Conservation (phyloP, 2,888 invertebrate genomes). For the Alsophila aescularia region DNA sequence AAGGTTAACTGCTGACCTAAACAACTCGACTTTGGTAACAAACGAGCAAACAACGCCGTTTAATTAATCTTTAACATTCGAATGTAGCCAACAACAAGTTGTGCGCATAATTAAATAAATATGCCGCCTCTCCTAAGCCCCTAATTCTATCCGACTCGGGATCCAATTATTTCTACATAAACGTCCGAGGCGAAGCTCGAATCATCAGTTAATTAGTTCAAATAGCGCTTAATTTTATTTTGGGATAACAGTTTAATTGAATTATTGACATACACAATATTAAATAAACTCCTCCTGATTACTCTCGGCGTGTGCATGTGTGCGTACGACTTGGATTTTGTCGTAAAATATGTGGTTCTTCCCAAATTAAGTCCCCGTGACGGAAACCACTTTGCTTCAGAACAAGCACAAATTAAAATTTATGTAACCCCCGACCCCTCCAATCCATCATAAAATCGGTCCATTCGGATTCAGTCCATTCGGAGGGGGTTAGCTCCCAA, state of each 20-base stretch:
- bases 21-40: conserved; percentile 1
- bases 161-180: conserved; percentile 33
- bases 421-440: no score
- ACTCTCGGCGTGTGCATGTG: not conserved
- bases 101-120: conserved; percentile 21
- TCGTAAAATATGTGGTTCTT: no score
- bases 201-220: conserved; percentile 35
- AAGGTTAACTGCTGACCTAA: not conserved
- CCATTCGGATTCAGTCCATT: no score
- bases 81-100: conserved; percentile 6
- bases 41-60: not conserved
- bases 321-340: not conserved
- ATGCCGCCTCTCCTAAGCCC: conserved; percentile 12
- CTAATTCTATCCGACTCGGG: conserved; percentile 17
- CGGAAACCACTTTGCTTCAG: no score
- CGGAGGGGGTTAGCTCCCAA: no score
- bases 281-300: conserved; percentile 4
- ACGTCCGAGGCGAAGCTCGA: conserved; percentile 19
- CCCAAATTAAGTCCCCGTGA: no score
- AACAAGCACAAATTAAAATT: no score
- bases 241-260: conserved; percentile 4
- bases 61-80: conserved; percentile 8
- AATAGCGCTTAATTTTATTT: conserved; percentile 11
- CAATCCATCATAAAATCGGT: no score
- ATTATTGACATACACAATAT: not conserved